Conservation (phyloP, 2,888 invertebrate genomes). For the Anthoptus insignis region DNA sequence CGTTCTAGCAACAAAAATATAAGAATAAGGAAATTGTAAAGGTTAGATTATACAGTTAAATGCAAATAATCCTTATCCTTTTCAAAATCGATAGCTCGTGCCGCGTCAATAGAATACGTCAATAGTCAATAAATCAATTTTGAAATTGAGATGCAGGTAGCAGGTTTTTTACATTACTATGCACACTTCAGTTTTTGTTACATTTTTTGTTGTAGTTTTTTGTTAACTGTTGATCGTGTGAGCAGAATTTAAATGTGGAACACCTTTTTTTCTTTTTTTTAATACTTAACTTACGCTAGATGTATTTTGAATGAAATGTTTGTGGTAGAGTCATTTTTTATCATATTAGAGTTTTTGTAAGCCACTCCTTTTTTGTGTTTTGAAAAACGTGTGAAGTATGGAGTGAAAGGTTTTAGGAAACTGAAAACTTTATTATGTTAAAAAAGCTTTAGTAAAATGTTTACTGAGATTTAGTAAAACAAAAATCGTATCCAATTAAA, state of each 20-base stretch:
- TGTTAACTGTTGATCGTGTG: constrained; percentile 61
- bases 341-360: constrained; percentile 45
- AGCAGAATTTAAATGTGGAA: constrained; percentile 64
- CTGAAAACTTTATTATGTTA: background rate
- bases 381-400: constrained; percentile 60
- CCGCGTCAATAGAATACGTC: constrained; percentile 18
- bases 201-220: constrained; percentile 23
- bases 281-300: constrained; percentile 69
- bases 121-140: constrained; percentile 26
- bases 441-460: background rate
- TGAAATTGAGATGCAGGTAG: constrained; percentile 26
- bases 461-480: background rate
- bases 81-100: constrained; percentile 35
- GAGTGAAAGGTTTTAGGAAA: too few species aligned
- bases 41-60: too few species aligned
- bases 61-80: too few species aligned
- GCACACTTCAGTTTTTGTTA: constrained; percentile 15
- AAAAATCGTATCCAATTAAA: too few species aligned
- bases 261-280: constrained; percentile 54
- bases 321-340: constrained; percentile 56
- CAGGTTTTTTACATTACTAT: constrained; percentile 13
- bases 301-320: constrained; percentile 63
- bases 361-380: constrained; percentile 8
- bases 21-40: too few species aligned
- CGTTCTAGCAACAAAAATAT: too few species aligned